Evolutionary conservation across 2,797 vertebrate genomes (phyloP).

Genomic region (Chanos chanos): DNA sequence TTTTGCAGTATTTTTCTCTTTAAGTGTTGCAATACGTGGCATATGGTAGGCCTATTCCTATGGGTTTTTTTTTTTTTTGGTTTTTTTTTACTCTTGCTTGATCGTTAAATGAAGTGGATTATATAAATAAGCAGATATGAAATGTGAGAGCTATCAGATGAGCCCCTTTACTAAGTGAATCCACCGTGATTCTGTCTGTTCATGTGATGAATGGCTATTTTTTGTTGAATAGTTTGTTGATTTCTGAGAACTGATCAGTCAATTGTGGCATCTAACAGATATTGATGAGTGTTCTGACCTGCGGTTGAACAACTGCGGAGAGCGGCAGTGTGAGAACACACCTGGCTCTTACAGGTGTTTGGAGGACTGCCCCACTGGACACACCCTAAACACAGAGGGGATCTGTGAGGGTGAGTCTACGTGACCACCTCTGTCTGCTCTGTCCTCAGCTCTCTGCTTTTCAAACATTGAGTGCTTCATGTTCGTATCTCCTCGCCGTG

Average conservation of each 20-base stretch:
- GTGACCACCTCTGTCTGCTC: too few species aligned
- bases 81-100: too few species aligned
- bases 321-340: slow-evolving; percentile 52
- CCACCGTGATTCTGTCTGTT: neutral
- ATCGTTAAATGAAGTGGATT: too few species aligned
- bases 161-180: neutral
- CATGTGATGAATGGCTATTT: too few species aligned
- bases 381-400: slow-evolving; percentile 31
- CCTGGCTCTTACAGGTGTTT: slow-evolving; percentile 50
- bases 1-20: too few species aligned
- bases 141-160: too few species aligned
- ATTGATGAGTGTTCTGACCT: slow-evolving; percentile 53
- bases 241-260: neutral
- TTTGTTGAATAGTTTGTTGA: slow-evolving; percentile 1
- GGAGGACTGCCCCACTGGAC: slow-evolving; percentile 44
- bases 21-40: too few species aligned
- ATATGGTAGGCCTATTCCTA: too few species aligned
- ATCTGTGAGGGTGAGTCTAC: slow-evolving; percentile 44
- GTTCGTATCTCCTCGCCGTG: too few species aligned
- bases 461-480: neutral
- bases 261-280: slow-evolving; percentile 43
- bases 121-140: too few species aligned
- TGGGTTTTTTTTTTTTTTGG: too few species aligned
- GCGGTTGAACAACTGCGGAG: slow-evolving; percentile 45
- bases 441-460: neutral